phyloP scores from a whole-genome alignment of 1,140 invertebrate species.

The Euwallacea similis region DNA sequence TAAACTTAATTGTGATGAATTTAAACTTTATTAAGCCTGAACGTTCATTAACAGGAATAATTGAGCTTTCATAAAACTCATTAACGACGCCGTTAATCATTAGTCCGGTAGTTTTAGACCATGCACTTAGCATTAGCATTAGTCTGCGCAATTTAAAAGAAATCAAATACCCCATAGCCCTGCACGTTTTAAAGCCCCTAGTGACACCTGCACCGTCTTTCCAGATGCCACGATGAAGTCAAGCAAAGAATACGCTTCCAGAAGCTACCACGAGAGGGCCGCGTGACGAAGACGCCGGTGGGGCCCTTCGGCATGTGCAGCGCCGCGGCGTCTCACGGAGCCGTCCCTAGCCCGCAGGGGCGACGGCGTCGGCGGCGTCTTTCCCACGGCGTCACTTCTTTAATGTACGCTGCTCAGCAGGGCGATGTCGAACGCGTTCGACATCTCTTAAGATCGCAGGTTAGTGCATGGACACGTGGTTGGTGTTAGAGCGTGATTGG shows the following conservation, averaged over 20 bases:
- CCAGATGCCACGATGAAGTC: slow-evolving; percentile 14
- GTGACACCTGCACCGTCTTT: background rate
- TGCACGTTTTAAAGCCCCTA: no score
- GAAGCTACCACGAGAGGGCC: slow-evolving; percentile 9
- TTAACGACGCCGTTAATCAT: no score
- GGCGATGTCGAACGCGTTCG: slow-evolving; percentile 61
- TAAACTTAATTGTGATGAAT: no score
- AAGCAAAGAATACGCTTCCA: slow-evolving; percentile 1
- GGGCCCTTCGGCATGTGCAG: slow-evolving; percentile 22
- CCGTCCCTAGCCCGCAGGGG: slow-evolving; percentile 11
- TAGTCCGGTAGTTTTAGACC: no score
- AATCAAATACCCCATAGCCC: no score
- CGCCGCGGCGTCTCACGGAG: slow-evolving; percentile 13
- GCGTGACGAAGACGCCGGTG: background rate
- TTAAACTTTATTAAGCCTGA: no score
- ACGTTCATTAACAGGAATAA: no score
- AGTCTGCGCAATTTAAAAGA: no score
- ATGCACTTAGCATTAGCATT: no score
- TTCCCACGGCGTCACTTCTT: slow-evolving; percentile 57
- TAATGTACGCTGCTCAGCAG: slow-evolving; percentile 91
- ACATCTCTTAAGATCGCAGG: slow-evolving; percentile 47
- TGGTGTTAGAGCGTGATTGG: background rate
- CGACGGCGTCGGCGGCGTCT: slow-evolving; percentile 31
- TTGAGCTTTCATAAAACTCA: no score
- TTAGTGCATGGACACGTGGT: slow-evolving; percentile 39